Conservation (phyloP, 1,140 invertebrate species). For the Drusus annulatus region DNA sequence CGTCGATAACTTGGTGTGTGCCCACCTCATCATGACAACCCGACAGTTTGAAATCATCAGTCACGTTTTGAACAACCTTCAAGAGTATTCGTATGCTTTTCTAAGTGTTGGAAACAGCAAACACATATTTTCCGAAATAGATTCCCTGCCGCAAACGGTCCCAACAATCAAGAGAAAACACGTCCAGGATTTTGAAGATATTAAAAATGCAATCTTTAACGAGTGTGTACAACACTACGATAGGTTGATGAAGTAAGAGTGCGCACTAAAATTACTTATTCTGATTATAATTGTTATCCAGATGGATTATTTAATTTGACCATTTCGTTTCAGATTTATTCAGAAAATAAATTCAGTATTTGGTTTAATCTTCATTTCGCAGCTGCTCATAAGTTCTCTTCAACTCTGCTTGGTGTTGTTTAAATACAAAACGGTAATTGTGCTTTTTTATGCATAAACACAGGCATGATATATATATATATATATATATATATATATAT, state of each 20-base stretch:
- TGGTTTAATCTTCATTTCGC: conserved; percentile 29
- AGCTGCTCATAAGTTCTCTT: conserved; percentile 39
- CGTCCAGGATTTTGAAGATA: not conserved
- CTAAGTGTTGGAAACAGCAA: not conserved
- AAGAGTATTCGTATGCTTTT: conserved; percentile 29
- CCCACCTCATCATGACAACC: conserved; percentile 35
- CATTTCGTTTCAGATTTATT: conserved; percentile 15
- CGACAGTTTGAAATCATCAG: conserved; percentile 43
- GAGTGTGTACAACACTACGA: conserved; percentile 38
- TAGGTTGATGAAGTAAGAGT: conserved; percentile 39
- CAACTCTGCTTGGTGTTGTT: conserved; percentile 37
- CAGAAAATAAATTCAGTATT: conserved; percentile 25
- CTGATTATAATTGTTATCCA: not conserved
- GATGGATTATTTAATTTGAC: not conserved
- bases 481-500: too few species aligned
- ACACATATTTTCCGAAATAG: not conserved
- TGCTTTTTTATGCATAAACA: too few species aligned
- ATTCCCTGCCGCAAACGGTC: not conserved
- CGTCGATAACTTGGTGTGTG: conserved; percentile 17
- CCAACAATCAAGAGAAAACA: not conserved
- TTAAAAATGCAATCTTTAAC: conserved; percentile 10
- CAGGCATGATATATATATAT: too few species aligned
- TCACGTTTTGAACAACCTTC: conserved; percentile 38
- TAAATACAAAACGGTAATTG: conserved; percentile 44
- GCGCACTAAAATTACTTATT: too few species aligned